These are phyloP conservation scores for Casuarius casuarius DNA, from an alignment of 2,113 vertebrate genomes.

Conservation along the genomic window DNA sequence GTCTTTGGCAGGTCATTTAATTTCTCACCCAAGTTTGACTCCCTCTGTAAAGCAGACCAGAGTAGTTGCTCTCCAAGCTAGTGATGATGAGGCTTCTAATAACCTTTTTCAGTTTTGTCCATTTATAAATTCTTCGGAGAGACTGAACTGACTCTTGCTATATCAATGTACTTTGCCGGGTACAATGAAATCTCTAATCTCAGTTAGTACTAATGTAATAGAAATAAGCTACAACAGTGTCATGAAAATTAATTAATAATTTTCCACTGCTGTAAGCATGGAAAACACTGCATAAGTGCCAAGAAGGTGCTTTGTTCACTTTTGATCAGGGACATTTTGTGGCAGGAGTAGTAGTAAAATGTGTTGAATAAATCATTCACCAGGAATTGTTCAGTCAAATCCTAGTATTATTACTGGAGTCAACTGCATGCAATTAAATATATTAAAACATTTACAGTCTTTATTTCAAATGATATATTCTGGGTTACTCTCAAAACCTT, in stretches of 20 bases:
- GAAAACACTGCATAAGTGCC: not conserved
- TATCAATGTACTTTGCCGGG: not conserved
- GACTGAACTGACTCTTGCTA: not conserved
- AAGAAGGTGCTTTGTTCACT: slow-evolving; percentile 10
- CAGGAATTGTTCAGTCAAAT: not conserved
- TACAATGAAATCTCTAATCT: not conserved
- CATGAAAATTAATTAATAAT: not conserved
- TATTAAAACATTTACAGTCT: not conserved
- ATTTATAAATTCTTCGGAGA: not conserved
- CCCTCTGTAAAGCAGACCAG: not conserved
- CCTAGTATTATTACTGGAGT: not conserved
- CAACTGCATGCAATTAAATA: not conserved
- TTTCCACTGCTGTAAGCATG: slow-evolving; percentile 17
- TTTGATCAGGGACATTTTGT: not conserved
- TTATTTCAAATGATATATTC: not conserved
- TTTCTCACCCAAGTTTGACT: not conserved
- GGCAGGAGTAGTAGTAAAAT: not conserved
- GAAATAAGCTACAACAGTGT: not conserved
- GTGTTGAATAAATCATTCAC: slow-evolving; percentile 12
- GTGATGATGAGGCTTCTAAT: not conserved
- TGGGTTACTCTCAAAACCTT: slow-evolving; percentile 7
- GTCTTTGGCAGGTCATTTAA: not conserved
- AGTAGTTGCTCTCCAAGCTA: not conserved
- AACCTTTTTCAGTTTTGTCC: not conserved
- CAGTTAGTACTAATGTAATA: not conserved